Evolutionary conservation across 2,797 vertebrate genomes (phyloP).

Genomic region (Cyclopterus lumpus): DNA sequence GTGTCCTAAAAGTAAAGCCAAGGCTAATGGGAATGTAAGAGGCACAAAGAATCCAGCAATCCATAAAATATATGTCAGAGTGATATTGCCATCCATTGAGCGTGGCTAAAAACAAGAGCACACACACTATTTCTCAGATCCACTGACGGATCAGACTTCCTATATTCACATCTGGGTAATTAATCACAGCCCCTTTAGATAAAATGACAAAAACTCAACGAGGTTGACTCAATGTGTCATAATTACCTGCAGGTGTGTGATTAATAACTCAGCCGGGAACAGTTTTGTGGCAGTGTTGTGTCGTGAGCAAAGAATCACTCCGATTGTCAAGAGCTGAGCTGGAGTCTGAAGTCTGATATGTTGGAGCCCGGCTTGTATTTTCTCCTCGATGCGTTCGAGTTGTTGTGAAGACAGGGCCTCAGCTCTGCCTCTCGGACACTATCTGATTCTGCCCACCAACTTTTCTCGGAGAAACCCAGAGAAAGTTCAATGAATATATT

Average conservation of each 20-base stretch:
- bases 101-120: neutral
- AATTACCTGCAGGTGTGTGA: neutral
- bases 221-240: neutral
- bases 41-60: neutral
- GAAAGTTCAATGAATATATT: constrained; percentile 9
- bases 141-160: neutral
- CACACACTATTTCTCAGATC: neutral
- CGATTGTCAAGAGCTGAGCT: neutral
- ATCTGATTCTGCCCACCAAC: constrained; percentile 5
- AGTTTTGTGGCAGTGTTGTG: no score
- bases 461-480: neutral
- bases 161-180: constrained; percentile 4
- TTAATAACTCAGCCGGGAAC: neutral
- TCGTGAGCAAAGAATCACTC: neutral
- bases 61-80: neutral
- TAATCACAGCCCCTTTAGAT: neutral
- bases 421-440: neutral
- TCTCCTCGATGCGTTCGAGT: neutral
- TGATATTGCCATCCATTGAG: neutral
- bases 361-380: neutral
- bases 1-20: neutral
- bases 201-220: neutral
- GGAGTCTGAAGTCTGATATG: constrained; percentile 1
- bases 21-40: neutral
- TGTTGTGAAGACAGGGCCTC: neutral